Evolutionary conservation across 2,888 invertebrate species (phyloP).

Genomic region (Margaritifera margaritifera): DNA sequence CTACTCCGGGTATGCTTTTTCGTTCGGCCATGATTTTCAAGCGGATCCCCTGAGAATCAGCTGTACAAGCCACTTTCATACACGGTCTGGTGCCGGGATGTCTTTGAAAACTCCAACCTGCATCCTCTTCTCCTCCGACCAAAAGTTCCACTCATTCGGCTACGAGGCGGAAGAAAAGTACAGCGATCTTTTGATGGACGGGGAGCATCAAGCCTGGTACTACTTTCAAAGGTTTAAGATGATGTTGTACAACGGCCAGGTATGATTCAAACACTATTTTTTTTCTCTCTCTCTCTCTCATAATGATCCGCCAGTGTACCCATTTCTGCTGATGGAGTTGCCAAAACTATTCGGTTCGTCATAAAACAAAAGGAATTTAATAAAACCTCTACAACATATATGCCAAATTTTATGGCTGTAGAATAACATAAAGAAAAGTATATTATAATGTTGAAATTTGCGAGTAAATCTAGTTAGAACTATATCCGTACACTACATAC

Average conservation of each 20-base stretch:
- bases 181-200: neutral
- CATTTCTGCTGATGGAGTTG: too few species aligned
- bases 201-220: slow-evolving; percentile 3
- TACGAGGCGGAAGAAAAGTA: slow-evolving; percentile 9
- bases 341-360: too few species aligned
- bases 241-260: slow-evolving; percentile 4
- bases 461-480: too few species aligned
- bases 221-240: slow-evolving; percentile 10
- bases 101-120: slow-evolving; percentile 9
- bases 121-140: slow-evolving; percentile 1
- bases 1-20: too few species aligned
- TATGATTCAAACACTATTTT: neutral
- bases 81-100: neutral
- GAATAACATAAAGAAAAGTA: too few species aligned
- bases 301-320: too few species aligned
- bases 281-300: neutral
- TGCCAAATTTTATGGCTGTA: too few species aligned
- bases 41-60: neutral
- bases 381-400: too few species aligned
- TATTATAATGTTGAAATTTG: too few species aligned
- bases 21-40: neutral
- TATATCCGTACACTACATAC: too few species aligned
- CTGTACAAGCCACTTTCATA: too few species aligned
- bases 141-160: slow-evolving; percentile 4
- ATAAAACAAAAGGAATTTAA: too few species aligned